Conservation (phyloP, 2,797 vertebrate genomes). For the Acrossocheilus fasciatus region DNA sequence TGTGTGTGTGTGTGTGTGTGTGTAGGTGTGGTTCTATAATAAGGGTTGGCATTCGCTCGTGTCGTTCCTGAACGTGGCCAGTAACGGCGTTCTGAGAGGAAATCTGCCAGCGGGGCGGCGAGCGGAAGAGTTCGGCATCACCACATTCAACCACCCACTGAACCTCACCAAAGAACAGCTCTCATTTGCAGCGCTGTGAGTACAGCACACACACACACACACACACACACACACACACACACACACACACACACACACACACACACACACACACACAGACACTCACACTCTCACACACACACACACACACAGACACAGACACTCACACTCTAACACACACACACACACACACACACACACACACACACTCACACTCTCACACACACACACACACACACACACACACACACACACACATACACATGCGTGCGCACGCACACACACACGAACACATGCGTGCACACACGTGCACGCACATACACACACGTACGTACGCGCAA, state of each 20-base stretch:
- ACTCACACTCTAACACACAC: too few relatives aligned
- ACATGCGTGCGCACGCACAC: neutral
- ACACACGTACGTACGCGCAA: too few relatives aligned
- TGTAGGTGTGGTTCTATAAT: slow-evolving; percentile 99
- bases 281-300: too few relatives aligned
- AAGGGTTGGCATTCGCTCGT: slow-evolving; percentile 90
- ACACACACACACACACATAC: too few relatives aligned
- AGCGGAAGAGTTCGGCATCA: slow-evolving; percentile 86
- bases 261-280: neutral
- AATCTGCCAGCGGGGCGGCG: slow-evolving; percentile 82
- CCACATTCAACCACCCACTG: slow-evolving; percentile 91
- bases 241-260: neutral
- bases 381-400: neutral
- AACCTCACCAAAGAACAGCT: slow-evolving; percentile 97
- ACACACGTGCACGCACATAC: neutral
- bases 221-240: neutral
- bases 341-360: too few relatives aligned
- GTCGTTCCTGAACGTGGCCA: slow-evolving; percentile 91
- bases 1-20: neutral
- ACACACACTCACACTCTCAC: too few relatives aligned
- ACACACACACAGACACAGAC: too few relatives aligned
- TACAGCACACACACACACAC: slow-evolving; percentile 52
- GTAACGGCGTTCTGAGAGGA: slow-evolving; percentile 92
- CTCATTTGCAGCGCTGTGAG: slow-evolving; percentile 88
- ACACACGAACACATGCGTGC: too few relatives aligned